Base-by-base conservation (phyloP, 2,113 vertebrate species). In the Tangachromis dhanisi region DNA sequence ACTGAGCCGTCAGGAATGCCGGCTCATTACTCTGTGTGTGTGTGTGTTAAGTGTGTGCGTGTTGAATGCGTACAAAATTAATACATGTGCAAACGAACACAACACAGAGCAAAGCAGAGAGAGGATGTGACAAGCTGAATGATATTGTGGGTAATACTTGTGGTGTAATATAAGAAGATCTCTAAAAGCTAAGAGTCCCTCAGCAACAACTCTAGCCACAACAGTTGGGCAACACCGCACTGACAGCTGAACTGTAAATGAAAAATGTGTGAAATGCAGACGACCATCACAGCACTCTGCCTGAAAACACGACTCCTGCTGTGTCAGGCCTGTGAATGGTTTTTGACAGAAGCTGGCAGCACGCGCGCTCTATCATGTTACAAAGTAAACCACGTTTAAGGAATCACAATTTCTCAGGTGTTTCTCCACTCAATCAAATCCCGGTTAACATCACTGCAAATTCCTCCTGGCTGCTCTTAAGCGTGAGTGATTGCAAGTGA, bases 221-320 rank as follows among this genome's bases (percentile, higher is more conserved):
- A 90, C 93, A 92, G 92, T 93, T 92, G 88, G 92, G 83, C 84
- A 92, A 86, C 80, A 80, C 49, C 6, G 38, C 78, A 16, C 90
- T 84, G 88, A 89, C 78, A 87, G 90, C 87, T 83, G 86, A 92
- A 66, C 88, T 88, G 83, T 88, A 83, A 90, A 92, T 86, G 86
- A 93, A 93, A 94, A 94, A 92, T 92, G 92, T 93, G 93, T 82
- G 89, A 94, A 94, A 92, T 83, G 92, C 89, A 92, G 92, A 94
- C 73, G 31, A 88, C 35, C 61, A 53, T 92, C 88, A 63, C 87
- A 91, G 85, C 88, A 24, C 92, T 92, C 89, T 87, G 71, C 85
- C 90, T 86, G 87, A 87, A 92, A 93, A 86, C 89, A 91, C 35
- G 91, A 80, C 85, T 92, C 85, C 86, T 81, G 87, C 80, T 26